phyloP scores from a whole-genome alignment of 2,888 invertebrate genomes.

The Sphaeridia pumilis region DNA sequence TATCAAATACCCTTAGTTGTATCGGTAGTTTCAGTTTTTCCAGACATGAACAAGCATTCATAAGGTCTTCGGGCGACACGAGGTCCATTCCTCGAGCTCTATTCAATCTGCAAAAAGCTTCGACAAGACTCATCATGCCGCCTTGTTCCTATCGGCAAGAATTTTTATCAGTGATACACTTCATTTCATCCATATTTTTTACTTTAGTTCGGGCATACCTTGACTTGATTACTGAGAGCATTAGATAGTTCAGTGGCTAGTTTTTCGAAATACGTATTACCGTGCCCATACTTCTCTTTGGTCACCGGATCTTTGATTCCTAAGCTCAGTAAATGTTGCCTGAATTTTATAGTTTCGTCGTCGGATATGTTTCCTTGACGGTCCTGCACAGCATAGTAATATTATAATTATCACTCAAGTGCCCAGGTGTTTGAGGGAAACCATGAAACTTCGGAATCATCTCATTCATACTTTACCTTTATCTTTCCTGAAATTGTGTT shows the following conservation, averaged over 20 bases:
- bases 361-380: constrained; percentile 91
- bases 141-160: constrained; percentile 44
- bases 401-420: background rate
- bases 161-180: background rate
- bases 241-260: constrained; percentile 74
- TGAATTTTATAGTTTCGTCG: constrained; percentile 93
- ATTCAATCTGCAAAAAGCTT: constrained; percentile 94
- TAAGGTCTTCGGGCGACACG: constrained; percentile 89
- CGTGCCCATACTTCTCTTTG: constrained; percentile 73
- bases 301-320: constrained; percentile 98
- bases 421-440: no score
- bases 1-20: constrained; percentile 72
- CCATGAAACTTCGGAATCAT: no score
- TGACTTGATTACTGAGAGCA: constrained; percentile 66
- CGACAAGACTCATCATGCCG: constrained; percentile 92
- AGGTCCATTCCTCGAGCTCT: constrained; percentile 90
- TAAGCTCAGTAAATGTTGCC: constrained; percentile 87
- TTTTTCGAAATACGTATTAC: constrained; percentile 69
- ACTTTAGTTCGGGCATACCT: constrained; percentile 44
- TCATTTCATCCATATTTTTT: background rate
- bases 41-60: constrained; percentile 74
- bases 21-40: constrained; percentile 55
- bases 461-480: no score
- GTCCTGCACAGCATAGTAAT: constrained; percentile 47
- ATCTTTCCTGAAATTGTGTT: constrained; percentile 87